These are phyloP conservation scores for Andricus quercusramuli DNA, from an alignment of 2,888 invertebrate species.

Conservation along the genomic window DNA sequence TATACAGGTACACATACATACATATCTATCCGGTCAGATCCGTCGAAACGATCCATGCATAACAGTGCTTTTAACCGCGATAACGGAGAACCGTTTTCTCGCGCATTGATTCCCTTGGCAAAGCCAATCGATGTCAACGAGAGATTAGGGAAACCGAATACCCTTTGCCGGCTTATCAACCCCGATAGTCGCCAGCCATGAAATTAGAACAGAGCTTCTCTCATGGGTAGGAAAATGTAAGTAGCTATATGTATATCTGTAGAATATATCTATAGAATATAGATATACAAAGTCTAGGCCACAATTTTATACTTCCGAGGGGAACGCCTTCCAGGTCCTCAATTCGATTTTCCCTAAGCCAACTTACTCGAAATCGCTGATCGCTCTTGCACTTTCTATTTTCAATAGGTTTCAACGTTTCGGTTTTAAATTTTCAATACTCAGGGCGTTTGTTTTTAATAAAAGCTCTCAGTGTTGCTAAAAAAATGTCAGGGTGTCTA, in stretches of 20 bases:
- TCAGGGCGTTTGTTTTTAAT: no score
- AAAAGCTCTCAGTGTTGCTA: no score
- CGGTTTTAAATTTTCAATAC: no score
- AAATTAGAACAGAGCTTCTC: conserved; percentile 28
- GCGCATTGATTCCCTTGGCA: conserved; percentile 24
- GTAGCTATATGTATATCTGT: background rate
- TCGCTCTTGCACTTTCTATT: background rate
- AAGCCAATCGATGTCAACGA: conserved; percentile 38
- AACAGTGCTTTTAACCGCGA: conserved; percentile 7
- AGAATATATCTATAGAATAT: background rate
- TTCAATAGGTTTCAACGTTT: background rate
- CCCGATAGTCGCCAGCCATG: conserved; percentile 32
- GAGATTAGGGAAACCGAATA: conserved; percentile 36
- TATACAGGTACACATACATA: background rate
- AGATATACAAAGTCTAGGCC: background rate
- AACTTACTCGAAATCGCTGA: background rate
- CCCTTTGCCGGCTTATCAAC: conserved; percentile 36
- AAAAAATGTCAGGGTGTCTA: no score
- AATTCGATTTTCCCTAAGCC: background rate
- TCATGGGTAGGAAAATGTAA: conserved; percentile 15
- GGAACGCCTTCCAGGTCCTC: background rate
- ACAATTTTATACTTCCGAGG: background rate
- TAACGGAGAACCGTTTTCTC: conserved; percentile 27
- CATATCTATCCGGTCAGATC: conserved; percentile 5
- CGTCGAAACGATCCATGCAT: background rate